Conservation (phyloP, 37 sponge, comb jelly and placozoan genomes). For the Oscarella lobularis region DNA sequence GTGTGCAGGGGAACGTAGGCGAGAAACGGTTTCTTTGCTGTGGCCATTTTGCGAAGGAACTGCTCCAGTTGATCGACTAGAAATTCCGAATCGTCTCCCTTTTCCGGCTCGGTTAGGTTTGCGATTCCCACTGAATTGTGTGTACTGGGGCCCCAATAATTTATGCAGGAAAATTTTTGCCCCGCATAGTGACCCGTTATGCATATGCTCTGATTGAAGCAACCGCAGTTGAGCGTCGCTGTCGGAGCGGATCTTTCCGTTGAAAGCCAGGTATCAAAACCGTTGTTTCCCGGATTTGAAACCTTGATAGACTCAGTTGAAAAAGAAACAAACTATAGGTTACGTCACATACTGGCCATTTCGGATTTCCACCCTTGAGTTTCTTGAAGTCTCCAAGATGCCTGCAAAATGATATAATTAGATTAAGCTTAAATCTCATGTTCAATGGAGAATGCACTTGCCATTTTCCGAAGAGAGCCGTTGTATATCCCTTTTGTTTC, state of each 20-base stretch:
- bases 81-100: constrained; percentile 46
- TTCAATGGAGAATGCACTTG: not conserved
- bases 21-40: constrained; percentile 29
- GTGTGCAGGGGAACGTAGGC: constrained; percentile 42
- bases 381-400: constrained; percentile 40
- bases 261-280: constrained; percentile 43
- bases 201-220: constrained; percentile 21
- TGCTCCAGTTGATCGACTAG: constrained; percentile 16
- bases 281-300: constrained; percentile 46
- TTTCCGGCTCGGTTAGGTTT: constrained; percentile 2
- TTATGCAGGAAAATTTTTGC: constrained; percentile 21
- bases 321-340: not conserved
- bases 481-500: constrained; percentile 22
- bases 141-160: constrained; percentile 25
- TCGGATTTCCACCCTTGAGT: constrained; percentile 24
- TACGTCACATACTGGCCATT: constrained; percentile 27
- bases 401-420: too few relatives aligned
- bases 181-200: constrained; percentile 27
- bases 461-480: constrained; percentile 56
- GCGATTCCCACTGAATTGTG: not conserved
- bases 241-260: constrained; percentile 42
- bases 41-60: constrained; percentile 7
- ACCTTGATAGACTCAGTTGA: too few relatives aligned
- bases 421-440: too few relatives aligned
- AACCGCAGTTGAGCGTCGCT: constrained; percentile 39